phyloP scores from a whole-genome alignment of 1,140 invertebrate genomes.

The Cotesia glomerata region DNA sequence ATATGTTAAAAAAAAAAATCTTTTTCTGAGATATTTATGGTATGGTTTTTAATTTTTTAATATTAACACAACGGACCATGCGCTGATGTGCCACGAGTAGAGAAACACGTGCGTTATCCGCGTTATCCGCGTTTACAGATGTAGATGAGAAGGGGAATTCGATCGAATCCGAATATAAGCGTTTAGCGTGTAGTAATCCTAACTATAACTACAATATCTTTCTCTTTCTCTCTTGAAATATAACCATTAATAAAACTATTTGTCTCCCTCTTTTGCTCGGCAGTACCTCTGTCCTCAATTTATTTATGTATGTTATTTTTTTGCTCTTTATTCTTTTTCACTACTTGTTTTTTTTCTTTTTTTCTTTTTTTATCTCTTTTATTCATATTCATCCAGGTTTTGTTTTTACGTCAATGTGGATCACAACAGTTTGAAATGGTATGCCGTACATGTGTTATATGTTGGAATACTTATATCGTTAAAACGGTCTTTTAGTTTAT shows the following conservation, averaged over 20 bases:
- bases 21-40: too few species aligned
- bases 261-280: background rate
- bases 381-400: too few species aligned
- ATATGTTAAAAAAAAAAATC: too few species aligned
- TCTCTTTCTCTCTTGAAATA: background rate
- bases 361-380: too few species aligned
- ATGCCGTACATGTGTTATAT: too few species aligned
- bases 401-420: too few species aligned
- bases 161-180: background rate
- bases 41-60: background rate
- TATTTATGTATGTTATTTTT: constrained; percentile 3
- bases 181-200: background rate
- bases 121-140: background rate
- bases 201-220: background rate
- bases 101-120: background rate
- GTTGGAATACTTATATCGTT: too few species aligned
- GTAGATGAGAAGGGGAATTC: background rate
- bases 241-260: too few species aligned
- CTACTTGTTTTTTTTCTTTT: too few species aligned
- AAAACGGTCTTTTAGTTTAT: too few species aligned
- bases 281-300: background rate
- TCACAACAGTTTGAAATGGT: too few species aligned
- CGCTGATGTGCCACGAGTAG: background rate
- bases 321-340: background rate
- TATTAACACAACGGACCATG: background rate